Conservation (phyloP, 2,888 invertebrate genomes). For the Synanthedon myopaeformis region DNA sequence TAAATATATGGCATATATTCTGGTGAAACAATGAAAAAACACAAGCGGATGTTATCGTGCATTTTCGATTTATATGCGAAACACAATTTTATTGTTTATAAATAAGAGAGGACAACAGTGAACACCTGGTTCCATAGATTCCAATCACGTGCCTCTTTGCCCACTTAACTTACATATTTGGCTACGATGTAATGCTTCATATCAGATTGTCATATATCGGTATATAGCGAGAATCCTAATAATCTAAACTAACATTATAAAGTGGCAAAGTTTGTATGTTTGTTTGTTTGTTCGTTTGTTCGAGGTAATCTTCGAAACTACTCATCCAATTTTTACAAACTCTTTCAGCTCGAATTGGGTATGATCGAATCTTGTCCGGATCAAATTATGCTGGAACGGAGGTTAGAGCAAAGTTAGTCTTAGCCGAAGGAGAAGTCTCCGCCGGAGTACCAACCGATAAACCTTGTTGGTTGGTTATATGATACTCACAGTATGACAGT, state of each 20-base stretch:
- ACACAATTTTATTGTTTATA: neutral
- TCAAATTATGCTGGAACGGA: too few relatives aligned
- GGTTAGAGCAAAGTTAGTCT: too few relatives aligned
- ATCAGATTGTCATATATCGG: neutral
- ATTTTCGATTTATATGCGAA: conserved; percentile 17
- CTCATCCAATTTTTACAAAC: too few relatives aligned
- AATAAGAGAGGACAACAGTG: neutral
- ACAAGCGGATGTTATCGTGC: too few relatives aligned
- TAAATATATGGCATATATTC: too few relatives aligned
- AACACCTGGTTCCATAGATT: conserved; percentile 28
- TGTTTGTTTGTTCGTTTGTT: too few relatives aligned
- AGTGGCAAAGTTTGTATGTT: too few relatives aligned
- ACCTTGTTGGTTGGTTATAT: too few relatives aligned
- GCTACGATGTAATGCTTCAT: neutral
- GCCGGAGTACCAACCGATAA: neutral
- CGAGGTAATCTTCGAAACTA: too few relatives aligned
- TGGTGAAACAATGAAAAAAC: too few relatives aligned
- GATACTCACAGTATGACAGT: conserved; percentile 38
- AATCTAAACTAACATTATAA: neutral
- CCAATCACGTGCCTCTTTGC: conserved; percentile 18
- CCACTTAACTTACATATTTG: neutral
- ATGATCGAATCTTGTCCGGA: too few relatives aligned
- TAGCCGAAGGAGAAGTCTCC: neutral
- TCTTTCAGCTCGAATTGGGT: too few relatives aligned
- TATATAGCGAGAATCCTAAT: neutral